Evolutionary conservation across 1,140 invertebrate genomes (phyloP).

Genomic region (Bombus consobrinus): DNA sequence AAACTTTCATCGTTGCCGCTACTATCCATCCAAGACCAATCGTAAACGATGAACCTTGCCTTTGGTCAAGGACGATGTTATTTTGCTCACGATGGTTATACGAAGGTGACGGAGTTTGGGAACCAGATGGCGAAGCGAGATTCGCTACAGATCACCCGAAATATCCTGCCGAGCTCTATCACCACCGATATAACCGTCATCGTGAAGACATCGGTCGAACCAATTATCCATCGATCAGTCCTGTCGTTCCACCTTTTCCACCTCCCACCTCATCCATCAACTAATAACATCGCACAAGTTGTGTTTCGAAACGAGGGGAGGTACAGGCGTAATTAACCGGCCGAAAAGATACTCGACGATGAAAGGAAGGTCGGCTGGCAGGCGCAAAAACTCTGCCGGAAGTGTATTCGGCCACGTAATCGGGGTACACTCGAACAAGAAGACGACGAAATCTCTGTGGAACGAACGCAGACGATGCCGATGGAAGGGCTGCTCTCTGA

Average conservation of each 20-base stretch:
- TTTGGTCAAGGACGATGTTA: too few species aligned
- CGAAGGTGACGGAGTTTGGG: too few species aligned
- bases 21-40: too few species aligned
- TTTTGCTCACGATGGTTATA: too few species aligned
- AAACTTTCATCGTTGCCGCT: too few species aligned
- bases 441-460: conserved; percentile 35
- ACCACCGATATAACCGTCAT: neutral
- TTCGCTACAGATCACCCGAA: neutral
- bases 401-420: conserved; percentile 48
- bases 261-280: neutral
- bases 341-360: conserved; percentile 36
- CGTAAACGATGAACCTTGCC: too few species aligned
- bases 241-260: neutral
- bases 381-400: conserved; percentile 46
- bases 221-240: too few species aligned
- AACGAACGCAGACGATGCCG: conserved; percentile 8
- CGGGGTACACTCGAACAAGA: conserved; percentile 44
- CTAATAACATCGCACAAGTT: neutral
- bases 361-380: conserved; percentile 19
- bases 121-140: too few species aligned
- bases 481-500: neutral
- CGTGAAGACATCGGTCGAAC: too few species aligned
- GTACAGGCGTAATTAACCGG: conserved; percentile 23
- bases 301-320: neutral
- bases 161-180: too few species aligned